phyloP scores from a whole-genome alignment of 2,888 invertebrate species.

The Troilus luridus region DNA sequence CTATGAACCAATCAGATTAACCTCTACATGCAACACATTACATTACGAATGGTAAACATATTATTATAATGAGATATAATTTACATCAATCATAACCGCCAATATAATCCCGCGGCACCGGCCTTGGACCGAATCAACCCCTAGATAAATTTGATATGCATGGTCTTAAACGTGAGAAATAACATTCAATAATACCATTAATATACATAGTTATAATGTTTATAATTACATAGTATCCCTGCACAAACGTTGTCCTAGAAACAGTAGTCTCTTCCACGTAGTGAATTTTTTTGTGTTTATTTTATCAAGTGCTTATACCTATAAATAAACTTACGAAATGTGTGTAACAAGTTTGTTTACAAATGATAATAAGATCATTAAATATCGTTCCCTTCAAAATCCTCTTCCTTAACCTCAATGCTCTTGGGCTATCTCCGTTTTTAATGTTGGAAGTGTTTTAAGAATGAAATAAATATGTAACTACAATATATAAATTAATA shows the following conservation, averaged over 20 bases:
- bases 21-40: neutral
- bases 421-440: too few species aligned
- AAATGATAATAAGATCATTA: too few species aligned
- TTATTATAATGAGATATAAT: neutral
- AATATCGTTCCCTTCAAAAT: too few species aligned
- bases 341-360: too few species aligned
- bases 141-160: neutral
- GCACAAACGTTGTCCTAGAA: too few species aligned
- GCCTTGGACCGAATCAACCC: constrained; percentile 15
- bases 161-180: neutral
- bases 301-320: too few species aligned
- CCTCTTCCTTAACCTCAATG: too few species aligned
- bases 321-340: too few species aligned
- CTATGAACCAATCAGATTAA: neutral
- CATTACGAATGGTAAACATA: neutral
- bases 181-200: neutral
- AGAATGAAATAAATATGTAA: neutral
- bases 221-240: neutral
- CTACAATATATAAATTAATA: neutral
- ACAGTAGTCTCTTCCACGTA: too few species aligned
- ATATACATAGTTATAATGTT: neutral
- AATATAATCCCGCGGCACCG: neutral
- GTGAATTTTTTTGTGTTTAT: too few species aligned
- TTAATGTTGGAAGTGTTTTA: too few species aligned
- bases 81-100: neutral